Conservation (phyloP, 2,888 invertebrate genomes). For the Carabus problematicus region DNA sequence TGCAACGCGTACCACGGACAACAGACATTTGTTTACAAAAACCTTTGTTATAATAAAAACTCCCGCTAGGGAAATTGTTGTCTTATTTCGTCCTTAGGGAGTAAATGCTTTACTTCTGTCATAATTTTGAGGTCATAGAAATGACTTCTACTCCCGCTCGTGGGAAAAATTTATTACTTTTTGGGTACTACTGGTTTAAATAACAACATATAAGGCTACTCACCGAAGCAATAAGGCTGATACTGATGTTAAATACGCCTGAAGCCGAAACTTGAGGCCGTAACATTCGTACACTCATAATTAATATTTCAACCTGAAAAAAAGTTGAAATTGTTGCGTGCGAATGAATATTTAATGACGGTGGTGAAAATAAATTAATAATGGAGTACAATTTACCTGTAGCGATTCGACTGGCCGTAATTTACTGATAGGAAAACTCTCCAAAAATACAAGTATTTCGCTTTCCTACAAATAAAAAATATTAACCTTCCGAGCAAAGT, state of each 20-base stretch:
- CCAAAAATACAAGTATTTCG: slow-evolving; percentile 50
- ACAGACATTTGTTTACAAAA: too few species aligned
- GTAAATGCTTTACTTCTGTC: too few species aligned
- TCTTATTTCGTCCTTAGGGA: too few species aligned
- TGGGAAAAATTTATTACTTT: too few species aligned
- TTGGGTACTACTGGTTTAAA: too few species aligned
- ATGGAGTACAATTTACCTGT: slow-evolving; percentile 47
- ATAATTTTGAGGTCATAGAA: too few species aligned
- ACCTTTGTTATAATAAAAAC: too few species aligned
- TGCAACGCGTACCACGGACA: too few species aligned
- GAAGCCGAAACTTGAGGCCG: slow-evolving; percentile 52
- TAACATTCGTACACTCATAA: slow-evolving; percentile 50
- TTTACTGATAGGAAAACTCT: slow-evolving; percentile 52
- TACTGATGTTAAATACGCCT: slow-evolving; percentile 52
- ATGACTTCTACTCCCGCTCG: too few species aligned
- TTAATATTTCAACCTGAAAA: slow-evolving; percentile 51
- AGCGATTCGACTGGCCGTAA: slow-evolving; percentile 50
- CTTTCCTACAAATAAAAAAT: slow-evolving; percentile 51
- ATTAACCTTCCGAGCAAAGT: too few species aligned
- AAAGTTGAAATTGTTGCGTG: slow-evolving; percentile 22
- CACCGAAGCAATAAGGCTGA: slow-evolving; percentile 52
- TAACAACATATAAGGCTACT: slow-evolving; percentile 42
- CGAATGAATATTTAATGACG: slow-evolving; percentile 15
- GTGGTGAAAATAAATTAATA: not conserved
- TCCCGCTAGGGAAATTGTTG: too few species aligned